A percentile compares a stretch with the other conserved stretches of the same genome.
These are phyloP conservation scores for Camponotus pennsylvanicus DNA, from an alignment of 1,140 invertebrate genomes.

Conservation along the genomic window DNA sequence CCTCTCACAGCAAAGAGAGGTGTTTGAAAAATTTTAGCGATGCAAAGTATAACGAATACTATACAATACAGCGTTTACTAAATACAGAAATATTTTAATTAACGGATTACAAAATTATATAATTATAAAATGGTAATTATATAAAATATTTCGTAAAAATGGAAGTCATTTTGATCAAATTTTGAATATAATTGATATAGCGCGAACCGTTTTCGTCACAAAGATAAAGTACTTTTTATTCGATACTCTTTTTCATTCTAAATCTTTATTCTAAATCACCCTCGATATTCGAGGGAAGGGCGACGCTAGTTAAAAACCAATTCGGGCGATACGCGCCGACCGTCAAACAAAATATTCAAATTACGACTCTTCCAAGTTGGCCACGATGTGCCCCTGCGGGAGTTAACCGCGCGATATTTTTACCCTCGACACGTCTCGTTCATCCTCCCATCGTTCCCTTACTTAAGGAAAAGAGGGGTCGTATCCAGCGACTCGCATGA, in stretches of 20 bases:
- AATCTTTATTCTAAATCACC: neutral
- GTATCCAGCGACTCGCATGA: slow-evolving; percentile 56
- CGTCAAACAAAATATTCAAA: slow-evolving; percentile 56
- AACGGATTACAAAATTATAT: neutral
- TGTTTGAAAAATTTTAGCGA: slow-evolving; percentile 7
- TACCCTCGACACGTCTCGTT: slow-evolving; percentile 61
- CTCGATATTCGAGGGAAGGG: neutral
- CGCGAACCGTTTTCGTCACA: neutral
- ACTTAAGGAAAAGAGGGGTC: slow-evolving; percentile 47
- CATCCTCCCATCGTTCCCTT: slow-evolving; percentile 11
- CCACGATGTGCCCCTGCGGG: slow-evolving; percentile 8
- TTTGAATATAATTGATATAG: neutral
- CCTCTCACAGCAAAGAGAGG: neutral
- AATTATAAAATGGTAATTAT: neutral
- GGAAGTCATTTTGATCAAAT: neutral
- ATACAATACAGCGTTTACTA: neutral
- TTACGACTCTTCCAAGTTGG: slow-evolving; percentile 45
- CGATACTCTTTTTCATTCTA: neutral
- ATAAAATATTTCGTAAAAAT: neutral
- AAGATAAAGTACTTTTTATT: neutral
- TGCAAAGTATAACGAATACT: neutral
- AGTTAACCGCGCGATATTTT: slow-evolving; percentile 57
- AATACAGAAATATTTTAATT: neutral
- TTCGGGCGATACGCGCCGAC: neutral
- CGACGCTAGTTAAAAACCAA: slow-evolving; percentile 11